Evolutionary conservation across 2,113 vertebrate genomes (phyloP).

Genomic region (Macquaria ambigua): DNA sequence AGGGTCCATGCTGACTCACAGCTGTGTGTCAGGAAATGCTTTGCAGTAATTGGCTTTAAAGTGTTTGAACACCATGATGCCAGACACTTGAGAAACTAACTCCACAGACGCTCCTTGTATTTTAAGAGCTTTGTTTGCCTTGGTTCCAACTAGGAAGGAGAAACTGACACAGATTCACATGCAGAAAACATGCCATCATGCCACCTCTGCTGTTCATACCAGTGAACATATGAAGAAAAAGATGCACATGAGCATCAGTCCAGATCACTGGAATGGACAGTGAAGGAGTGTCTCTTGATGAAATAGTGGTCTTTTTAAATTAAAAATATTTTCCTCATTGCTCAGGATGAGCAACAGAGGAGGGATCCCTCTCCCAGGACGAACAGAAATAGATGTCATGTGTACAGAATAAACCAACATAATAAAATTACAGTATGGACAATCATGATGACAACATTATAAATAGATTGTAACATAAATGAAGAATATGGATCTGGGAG

Average conservation of each 20-base stretch:
- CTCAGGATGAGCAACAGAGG: too few species aligned
- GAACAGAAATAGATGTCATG: too few species aligned
- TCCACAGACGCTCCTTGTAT: background rate
- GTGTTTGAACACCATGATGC: constrained; percentile 17
- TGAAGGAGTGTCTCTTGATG: background rate
- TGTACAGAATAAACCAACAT: too few species aligned
- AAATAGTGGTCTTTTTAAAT: too few species aligned
- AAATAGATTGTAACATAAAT: too few species aligned
- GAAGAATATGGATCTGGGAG: too few species aligned
- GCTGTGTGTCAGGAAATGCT: constrained; percentile 32
- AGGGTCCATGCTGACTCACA: constrained; percentile 33
- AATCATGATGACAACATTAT: too few species aligned
- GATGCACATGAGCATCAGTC: background rate
- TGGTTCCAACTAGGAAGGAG: background rate
- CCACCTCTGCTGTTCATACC: background rate
- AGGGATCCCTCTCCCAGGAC: too few species aligned
- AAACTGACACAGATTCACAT: background rate
- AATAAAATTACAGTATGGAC: too few species aligned
- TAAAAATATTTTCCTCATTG: too few species aligned
- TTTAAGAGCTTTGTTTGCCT: background rate
- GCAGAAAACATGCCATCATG: too few species aligned
- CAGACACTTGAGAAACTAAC: constrained; percentile 2
- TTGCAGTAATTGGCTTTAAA: constrained; percentile 34
- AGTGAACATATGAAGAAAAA: background rate
- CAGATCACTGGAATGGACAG: background rate